Evolutionary conservation across 2,888 invertebrate genomes (phyloP).

Genomic region (Apantesis nais): DNA sequence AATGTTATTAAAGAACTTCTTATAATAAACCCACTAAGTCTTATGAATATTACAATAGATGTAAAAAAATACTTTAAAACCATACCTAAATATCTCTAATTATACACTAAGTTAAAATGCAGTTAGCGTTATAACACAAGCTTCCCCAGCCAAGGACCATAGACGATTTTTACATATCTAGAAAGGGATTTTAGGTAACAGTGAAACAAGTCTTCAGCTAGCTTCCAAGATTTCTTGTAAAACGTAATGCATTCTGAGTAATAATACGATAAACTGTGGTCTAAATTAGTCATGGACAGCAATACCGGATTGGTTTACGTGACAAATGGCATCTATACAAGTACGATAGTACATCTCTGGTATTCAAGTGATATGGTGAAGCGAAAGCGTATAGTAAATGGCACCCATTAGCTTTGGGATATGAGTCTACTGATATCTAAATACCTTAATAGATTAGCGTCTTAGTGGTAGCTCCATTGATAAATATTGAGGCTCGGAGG

Average conservation of each 20-base stretch:
- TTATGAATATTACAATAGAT: neutral
- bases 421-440: slow-evolving; percentile 6
- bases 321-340: neutral
- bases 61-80: neutral
- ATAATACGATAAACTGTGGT: neutral
- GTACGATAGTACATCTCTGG: slow-evolving; percentile 6
- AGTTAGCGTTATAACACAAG: slow-evolving; percentile 6
- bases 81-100: neutral
- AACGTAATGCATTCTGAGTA: neutral
- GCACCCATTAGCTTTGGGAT: slow-evolving; percentile 3
- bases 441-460: slow-evolving; percentile 9
- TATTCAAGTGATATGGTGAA: slow-evolving; percentile 8
- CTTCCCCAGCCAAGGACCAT: neutral
- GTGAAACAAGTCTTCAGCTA: neutral
- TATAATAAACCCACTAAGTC: slow-evolving; percentile 5
- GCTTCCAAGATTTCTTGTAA: neutral
- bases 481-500: slow-evolving; percentile 5
- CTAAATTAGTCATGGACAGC: slow-evolving; percentile 1
- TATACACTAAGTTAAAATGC: slow-evolving; percentile 7
- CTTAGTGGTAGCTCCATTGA: slow-evolving; percentile 8
- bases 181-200: neutral
- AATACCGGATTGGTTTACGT: slow-evolving; percentile 5
- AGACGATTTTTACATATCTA: neutral
- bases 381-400: slow-evolving; percentile 4
- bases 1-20: neutral